These are phyloP conservation scores for Pangasius larnaudii DNA, from an alignment of 2,797 vertebrate genomes.

Conservation along the genomic window DNA sequence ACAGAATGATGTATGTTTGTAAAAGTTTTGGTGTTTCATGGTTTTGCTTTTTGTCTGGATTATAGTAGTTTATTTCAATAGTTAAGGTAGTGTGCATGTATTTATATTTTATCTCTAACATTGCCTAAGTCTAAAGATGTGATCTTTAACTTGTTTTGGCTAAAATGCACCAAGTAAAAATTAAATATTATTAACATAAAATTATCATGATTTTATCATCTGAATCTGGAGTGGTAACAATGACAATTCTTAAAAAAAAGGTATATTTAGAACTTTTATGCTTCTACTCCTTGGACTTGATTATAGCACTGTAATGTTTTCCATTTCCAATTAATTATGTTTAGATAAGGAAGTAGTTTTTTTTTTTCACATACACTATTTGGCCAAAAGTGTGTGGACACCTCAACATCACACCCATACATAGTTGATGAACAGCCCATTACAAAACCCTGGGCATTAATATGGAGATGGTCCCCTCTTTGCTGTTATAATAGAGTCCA, in stretches of 20 bases:
- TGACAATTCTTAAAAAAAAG: background rate
- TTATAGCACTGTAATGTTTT: background rate
- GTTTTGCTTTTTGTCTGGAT: background rate
- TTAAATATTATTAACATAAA: background rate
- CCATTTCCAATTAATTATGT: background rate
- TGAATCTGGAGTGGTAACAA: background rate
- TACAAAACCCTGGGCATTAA: background rate
- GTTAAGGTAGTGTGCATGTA: background rate
- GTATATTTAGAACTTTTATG: background rate
- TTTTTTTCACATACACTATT: background rate
- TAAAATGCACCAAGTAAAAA: background rate
- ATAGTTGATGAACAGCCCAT: background rate
- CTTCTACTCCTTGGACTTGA: background rate
- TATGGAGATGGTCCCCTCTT: background rate
- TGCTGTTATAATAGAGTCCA: background rate
- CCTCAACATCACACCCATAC: background rate
- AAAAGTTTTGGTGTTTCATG: background rate
- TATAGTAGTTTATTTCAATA: background rate
- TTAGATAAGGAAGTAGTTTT: background rate
- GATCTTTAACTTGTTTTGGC: background rate
- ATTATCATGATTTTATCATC: background rate
- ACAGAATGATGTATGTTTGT: background rate
- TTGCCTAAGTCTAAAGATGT: background rate
- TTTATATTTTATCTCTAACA: background rate
- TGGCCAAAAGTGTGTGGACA: background rate